phyloP scores from a whole-genome alignment of 2,113 vertebrate genomes.

The Excalfactoria chinensis region DNA sequence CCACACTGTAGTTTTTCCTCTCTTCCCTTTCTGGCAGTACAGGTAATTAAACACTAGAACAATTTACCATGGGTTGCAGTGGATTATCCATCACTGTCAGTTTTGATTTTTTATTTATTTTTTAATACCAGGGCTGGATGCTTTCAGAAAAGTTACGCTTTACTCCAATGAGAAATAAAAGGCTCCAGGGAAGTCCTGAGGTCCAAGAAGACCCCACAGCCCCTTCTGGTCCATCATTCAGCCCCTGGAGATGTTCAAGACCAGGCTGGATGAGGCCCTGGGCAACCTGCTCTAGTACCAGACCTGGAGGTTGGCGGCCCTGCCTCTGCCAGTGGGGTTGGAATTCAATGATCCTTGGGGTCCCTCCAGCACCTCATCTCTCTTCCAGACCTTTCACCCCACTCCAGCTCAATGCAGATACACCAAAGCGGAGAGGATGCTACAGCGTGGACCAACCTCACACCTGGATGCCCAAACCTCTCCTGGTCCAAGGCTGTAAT shows the following conservation, averaged over 20 bases:
- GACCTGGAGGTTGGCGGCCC: too few species aligned
- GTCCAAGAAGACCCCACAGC: background rate
- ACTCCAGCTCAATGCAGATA: background rate
- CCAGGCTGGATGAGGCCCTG: too few species aligned
- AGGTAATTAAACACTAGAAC: slow-evolving; percentile 56
- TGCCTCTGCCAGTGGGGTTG: too few species aligned
- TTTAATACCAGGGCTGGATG: background rate
- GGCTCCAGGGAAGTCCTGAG: background rate
- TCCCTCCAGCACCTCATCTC: background rate
- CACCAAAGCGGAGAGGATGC: background rate
- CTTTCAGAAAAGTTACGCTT: background rate
- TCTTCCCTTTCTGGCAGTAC: background rate
- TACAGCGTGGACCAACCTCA: fast-evolving
- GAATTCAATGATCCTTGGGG: too few species aligned
- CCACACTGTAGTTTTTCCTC: background rate
- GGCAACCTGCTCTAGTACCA: too few species aligned
- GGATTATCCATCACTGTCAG: slow-evolving; percentile 59
- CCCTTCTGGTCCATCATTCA: background rate
- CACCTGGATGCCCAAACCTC: background rate
- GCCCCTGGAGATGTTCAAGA: too few species aligned
- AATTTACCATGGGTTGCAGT: slow-evolving; percentile 20
- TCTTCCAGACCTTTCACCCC: background rate
- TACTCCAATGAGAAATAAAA: slow-evolving; percentile 5
- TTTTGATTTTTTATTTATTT: too few species aligned
- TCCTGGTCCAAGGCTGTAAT: background rate